Evolutionary conservation across 2,797 vertebrate genomes (phyloP).

Genomic region (Otolemur crassicaudatus): DNA sequence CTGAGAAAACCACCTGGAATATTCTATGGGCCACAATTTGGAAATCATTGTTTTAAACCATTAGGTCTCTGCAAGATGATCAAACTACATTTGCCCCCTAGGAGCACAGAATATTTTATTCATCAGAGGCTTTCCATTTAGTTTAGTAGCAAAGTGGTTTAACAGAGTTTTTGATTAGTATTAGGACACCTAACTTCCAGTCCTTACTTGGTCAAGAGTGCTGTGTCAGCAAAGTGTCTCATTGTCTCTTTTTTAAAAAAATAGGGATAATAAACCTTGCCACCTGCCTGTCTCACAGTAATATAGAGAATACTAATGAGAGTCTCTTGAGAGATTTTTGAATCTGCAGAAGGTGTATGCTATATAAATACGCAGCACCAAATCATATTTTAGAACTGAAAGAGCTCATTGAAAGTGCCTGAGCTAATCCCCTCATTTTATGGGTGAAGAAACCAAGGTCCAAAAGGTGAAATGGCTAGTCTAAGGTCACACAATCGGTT

Average conservation of each 20-base stretch:
- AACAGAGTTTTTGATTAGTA: constrained; percentile 78
- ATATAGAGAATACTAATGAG: constrained; percentile 82
- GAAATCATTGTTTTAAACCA: constrained; percentile 69
- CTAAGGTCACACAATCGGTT: neutral
- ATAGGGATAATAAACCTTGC: constrained; percentile 81
- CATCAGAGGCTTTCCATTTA: constrained; percentile 74
- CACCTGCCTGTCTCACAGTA: constrained; percentile 76
- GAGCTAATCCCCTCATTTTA: constrained; percentile 19
- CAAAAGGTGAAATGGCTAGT: neutral
- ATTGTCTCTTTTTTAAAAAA: constrained; percentile 70
- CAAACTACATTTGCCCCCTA: constrained; percentile 11
- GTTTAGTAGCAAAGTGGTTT: constrained; percentile 72
- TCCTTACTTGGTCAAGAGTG: constrained; percentile 77
- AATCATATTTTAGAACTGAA: constrained; percentile 62
- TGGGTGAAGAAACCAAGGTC: neutral
- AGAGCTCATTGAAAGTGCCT: neutral
- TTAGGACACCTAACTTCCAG: constrained; percentile 70
- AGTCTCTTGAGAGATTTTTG: constrained; percentile 72
- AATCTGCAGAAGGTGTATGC: constrained; percentile 60
- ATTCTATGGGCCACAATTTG: constrained; percentile 41
- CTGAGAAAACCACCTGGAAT: constrained; percentile 2
- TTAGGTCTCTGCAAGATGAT: constrained; percentile 71
- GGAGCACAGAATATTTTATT: constrained; percentile 78
- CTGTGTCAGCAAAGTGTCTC: constrained; percentile 81
- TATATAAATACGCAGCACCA: constrained; percentile 62